Evolutionary conservation across 2,113 vertebrate genomes (phyloP).

Genomic region (Rana temporaria): DNA sequence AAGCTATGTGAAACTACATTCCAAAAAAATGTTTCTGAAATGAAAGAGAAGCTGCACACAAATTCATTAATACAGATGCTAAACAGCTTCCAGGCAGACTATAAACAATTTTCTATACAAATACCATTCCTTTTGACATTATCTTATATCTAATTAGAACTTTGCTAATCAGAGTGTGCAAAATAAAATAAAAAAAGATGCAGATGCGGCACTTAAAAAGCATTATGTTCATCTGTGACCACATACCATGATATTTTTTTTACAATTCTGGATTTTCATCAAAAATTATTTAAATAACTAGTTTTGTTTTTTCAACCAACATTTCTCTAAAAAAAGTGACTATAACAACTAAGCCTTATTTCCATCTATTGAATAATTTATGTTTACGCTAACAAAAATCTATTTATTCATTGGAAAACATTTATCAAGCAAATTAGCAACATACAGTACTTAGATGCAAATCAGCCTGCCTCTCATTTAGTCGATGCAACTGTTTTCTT

Average conservation of each 20-base stretch:
- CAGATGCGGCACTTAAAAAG: not conserved
- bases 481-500: too few relatives aligned
- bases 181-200: not conserved
- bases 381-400: too few relatives aligned
- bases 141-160: not conserved
- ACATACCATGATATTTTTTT: not conserved
- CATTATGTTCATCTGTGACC: not conserved
- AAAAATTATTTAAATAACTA: not conserved
- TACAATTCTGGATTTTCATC: not conserved
- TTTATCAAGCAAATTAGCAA: too few relatives aligned
- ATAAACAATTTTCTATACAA: not conserved
- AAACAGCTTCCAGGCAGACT: not conserved
- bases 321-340: too few relatives aligned
- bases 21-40: not conserved
- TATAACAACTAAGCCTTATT: too few relatives aligned
- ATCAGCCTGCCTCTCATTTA: too few relatives aligned
- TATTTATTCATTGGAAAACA: too few relatives aligned
- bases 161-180: conserved; percentile 13
- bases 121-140: not conserved
- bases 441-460: too few relatives aligned
- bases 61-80: not conserved
- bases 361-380: too few relatives aligned
- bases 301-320: too few relatives aligned
- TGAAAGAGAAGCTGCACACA: not conserved
- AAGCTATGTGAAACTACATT: not conserved